These are phyloP conservation scores for Hypomecis atomaria DNA, from an alignment of 2,888 invertebrate genomes.

Conservation along the genomic window DNA sequence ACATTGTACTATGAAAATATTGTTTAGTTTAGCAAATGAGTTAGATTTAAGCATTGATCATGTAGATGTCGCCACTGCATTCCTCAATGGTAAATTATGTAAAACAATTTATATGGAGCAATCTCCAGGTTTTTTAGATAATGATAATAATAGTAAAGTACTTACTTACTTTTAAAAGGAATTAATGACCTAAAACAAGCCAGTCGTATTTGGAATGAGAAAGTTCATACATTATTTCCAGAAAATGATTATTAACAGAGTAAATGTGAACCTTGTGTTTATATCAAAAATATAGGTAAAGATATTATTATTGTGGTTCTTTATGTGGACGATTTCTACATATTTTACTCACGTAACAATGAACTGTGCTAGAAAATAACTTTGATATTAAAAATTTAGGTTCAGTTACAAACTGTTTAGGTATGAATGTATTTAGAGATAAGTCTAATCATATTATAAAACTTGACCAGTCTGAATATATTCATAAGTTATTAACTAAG, in stretches of 20 bases:
- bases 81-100: constrained; percentile 26
- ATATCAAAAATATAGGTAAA: background rate
- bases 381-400: constrained; percentile 26
- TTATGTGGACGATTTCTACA: constrained; percentile 21
- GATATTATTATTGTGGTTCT: constrained; percentile 10
- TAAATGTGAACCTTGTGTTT: constrained; percentile 10
- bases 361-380: constrained; percentile 3
- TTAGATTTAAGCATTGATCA: constrained; percentile 26
- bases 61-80: constrained; percentile 30
- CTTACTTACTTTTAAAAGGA: constrained; percentile 29
- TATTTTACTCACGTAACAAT: constrained; percentile 2
- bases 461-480: no score
- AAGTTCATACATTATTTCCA: background rate
- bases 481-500: no score
- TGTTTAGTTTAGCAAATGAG: constrained; percentile 25
- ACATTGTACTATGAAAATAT: constrained; percentile 27
- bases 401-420: constrained; percentile 31
- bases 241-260: background rate
- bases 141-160: constrained; percentile 31
- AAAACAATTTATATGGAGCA: constrained; percentile 30
- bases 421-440: constrained; percentile 23
- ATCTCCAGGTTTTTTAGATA: constrained; percentile 20
- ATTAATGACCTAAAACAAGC: constrained; percentile 37
- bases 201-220: constrained; percentile 30
- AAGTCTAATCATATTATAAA: no score